Percentiles rank a stretch among this genome's conserved stretches.
phyloP scores from a whole-genome alignment of 2,797 vertebrate species.

The Chromobotia macracanthus region DNA sequence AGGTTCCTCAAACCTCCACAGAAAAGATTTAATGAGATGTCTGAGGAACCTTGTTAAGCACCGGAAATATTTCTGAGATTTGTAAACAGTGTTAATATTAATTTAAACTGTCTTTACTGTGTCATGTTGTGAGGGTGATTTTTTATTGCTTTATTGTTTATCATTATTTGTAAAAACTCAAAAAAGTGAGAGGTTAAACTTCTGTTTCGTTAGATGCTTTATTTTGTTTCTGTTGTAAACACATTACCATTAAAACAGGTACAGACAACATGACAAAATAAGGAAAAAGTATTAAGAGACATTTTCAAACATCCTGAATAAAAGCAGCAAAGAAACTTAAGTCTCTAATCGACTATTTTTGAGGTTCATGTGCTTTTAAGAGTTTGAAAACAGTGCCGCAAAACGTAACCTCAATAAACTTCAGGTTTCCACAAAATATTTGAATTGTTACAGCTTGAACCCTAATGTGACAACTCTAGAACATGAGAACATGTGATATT shows the following conservation, averaged over 20 bases:
- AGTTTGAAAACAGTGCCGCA: constrained; percentile 19
- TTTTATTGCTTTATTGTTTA: background rate
- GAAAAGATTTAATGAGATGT: no score
- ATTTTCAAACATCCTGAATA: background rate
- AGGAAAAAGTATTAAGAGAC: constrained; percentile 7
- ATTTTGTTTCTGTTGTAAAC: constrained; percentile 19
- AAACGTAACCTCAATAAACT: constrained; percentile 18
- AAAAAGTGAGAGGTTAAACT: background rate
- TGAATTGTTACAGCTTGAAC: no score
- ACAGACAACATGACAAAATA: constrained; percentile 34
- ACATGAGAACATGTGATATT: background rate
- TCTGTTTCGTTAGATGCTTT: background rate
- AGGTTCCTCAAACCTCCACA: no score
- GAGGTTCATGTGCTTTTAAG: constrained; percentile 21
- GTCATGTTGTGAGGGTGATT: no score
- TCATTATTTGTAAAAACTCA: background rate
- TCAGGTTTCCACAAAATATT: constrained; percentile 30
- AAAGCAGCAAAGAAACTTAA: constrained; percentile 17
- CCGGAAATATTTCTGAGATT: background rate
- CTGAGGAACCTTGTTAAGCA: no score
- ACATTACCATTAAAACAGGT: constrained; percentile 41
- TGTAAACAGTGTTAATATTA: background rate
- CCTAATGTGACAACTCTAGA: background rate
- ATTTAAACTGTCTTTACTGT: background rate
- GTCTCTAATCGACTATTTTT: constrained; percentile 19